Percentiles rank a stretch among this genome's conserved stretches.
Evolutionary conservation across 2,113 vertebrate genomes (phyloP).

Genomic region (cattle (Bos taurus)): DNA sequence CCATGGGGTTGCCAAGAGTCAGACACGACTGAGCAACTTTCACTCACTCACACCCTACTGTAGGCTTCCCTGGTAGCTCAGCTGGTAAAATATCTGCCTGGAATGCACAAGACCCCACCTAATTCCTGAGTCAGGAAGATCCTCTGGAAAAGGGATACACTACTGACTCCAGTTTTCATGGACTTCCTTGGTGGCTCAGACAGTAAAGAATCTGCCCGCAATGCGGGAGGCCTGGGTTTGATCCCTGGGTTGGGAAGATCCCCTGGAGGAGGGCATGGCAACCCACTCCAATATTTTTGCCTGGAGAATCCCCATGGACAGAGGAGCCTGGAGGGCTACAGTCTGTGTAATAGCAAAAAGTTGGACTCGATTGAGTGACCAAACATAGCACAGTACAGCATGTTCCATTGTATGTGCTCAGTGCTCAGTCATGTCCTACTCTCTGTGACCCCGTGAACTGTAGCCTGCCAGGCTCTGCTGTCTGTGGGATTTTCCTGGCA

Average conservation of each 20-base stretch:
- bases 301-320: neutral
- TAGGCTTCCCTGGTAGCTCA: neutral
- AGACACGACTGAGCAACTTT: neutral
- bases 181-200: neutral
- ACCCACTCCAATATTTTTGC: neutral
- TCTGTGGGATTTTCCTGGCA: neutral
- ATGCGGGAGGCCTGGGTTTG: neutral
- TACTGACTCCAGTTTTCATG: neutral
- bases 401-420: neutral
- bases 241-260: neutral
- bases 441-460: neutral
- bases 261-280: neutral
- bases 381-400: neutral
- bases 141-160: neutral
- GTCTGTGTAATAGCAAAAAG: neutral
- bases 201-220: neutral
- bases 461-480: neutral
- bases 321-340: neutral
- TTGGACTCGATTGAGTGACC: accelerated
- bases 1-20: accelerated
- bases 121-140: neutral
- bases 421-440: accelerated
- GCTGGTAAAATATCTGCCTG: neutral
- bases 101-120: neutral
- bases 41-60: neutral